Conservation (phyloP, 2,888 invertebrate genomes). For the Drosophila robusta region DNA sequence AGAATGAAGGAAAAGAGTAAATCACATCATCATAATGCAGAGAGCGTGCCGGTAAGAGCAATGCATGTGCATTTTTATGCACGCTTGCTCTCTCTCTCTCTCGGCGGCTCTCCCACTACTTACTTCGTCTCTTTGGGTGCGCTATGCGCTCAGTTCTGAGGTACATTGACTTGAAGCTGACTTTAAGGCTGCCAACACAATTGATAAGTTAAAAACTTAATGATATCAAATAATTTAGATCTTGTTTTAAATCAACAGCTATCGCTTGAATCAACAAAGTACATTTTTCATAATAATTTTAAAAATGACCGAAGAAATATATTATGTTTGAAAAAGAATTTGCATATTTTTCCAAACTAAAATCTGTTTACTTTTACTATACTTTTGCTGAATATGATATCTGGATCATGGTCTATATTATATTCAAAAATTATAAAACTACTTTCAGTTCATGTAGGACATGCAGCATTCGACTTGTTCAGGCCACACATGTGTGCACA, state of each 20-base stretch:
- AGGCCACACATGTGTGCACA: not conserved
- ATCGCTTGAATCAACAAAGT: no score
- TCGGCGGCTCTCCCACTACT: constrained; percentile 1
- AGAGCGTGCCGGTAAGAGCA: constrained; percentile 19
- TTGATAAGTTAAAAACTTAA: no score
- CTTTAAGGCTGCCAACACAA: not conserved
- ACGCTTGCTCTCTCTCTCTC: constrained; percentile 1
- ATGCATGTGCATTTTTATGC: constrained; percentile 8
- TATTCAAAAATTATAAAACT: not conserved
- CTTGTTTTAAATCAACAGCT: no score
- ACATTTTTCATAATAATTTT: no score
- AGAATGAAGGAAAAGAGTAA: constrained; percentile 8
- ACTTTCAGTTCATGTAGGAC: constrained; percentile 22
- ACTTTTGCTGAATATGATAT: no score
- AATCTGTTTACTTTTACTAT: no score
- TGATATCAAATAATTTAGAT: no score
- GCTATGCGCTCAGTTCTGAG: not conserved
- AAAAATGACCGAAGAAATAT: no score
- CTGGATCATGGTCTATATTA: no score
- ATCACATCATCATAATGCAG: not conserved
- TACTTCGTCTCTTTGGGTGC: constrained; percentile 29
- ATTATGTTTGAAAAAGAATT: no score
- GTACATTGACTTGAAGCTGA: not conserved
- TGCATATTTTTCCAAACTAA: no score
- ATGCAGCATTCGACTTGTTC: constrained; percentile 13